Evolutionary conservation across 2,797 vertebrate genomes (phyloP), one percentile per base, ranked within the genome.

Genomic region (Periophthalmus magnuspinnatus): DNA sequence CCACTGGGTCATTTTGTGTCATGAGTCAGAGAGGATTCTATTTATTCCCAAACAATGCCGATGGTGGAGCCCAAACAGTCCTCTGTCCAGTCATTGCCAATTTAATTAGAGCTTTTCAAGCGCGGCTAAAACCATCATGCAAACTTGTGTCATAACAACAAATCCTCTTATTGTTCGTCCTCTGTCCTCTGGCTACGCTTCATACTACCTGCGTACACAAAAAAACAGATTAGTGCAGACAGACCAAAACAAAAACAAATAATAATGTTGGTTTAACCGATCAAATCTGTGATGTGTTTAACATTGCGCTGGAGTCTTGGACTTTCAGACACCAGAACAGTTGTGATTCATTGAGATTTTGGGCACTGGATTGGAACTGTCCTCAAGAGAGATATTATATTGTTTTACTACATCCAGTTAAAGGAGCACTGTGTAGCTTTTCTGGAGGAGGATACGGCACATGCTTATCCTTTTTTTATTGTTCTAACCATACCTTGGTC

Each of bases 111-210:
- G 78, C 69, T 84, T 81, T 87, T 81, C 65, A 66, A 80, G 66
- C 68, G 36, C 61, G 45, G 59, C 69, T 58, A 64, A 77, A 81
- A 79, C 73, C 78, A 84, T 81, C 73, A 81, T 17, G 71, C 68
- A 72, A 75, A 55, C 28, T 75, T 80, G 77, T 80, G 76, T 81
- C 78, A 33, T 65, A 76, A 83, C 81, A 45, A 45, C 76, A 87
- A 88, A 90, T 86, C 83, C 83, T 88, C 83, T 83, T 82, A 81
- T 72, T 86, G 75, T 84, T 64, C 61, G 36, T 47, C 34, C 71
- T 75, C 67, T 74, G 47, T 0, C 67, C 72, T 45, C 41, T 67
- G 0, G n/a, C 48, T 69, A 19, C 22, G 24, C 67, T 83, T 76
- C 72, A 65, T 48, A 64, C 57, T 57, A 34, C 56, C 63, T 70